phyloP scores from a whole-genome alignment of 2,888 invertebrate genomes.

The Dascillus cervinus region DNA sequence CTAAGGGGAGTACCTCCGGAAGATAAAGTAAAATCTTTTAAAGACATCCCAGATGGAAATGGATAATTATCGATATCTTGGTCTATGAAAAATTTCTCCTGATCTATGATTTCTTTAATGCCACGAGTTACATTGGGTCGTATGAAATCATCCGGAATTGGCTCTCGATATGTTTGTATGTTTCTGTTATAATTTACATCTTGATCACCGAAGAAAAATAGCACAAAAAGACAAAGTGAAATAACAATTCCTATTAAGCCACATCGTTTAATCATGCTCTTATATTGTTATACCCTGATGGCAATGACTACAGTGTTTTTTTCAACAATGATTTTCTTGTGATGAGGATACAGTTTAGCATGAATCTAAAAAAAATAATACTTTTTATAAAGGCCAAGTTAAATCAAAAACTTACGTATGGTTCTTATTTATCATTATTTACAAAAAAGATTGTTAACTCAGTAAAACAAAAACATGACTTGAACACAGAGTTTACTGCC shows the following conservation, averaged over 20 bases:
- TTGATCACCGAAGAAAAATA: slow-evolving; percentile 10
- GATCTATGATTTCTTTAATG: slow-evolving; percentile 51
- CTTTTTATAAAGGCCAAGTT: too few species aligned
- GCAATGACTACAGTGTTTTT: too few species aligned
- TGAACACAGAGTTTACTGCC: too few species aligned
- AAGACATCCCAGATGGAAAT: slow-evolving; percentile 52
- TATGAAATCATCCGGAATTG: slow-evolving; percentile 16
- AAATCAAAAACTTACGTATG: too few species aligned
- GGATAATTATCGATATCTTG: slow-evolving; percentile 54
- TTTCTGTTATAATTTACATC: slow-evolving; percentile 18
- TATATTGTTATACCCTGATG: too few species aligned
- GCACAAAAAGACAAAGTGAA: slow-evolving; percentile 10
- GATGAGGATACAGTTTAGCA: too few species aligned
- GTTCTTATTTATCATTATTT: too few species aligned
- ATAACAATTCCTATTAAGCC: slow-evolving; percentile 11
- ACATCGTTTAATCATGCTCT: neutral
- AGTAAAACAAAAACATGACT: too few species aligned
- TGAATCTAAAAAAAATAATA: too few species aligned
- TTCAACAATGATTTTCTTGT: too few species aligned
- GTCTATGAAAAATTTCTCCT: slow-evolving; percentile 48
- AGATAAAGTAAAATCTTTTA: slow-evolving; percentile 62
- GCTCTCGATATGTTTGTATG: slow-evolving; percentile 17
- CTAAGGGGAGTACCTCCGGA: slow-evolving; percentile 64
- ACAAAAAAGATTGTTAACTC: too few species aligned
- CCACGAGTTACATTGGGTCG: slow-evolving; percentile 30